These are phyloP conservation scores for Hippocampus guttulatus DNA, from an alignment of 2,113 vertebrate species.

Conservation along the genomic window DNA sequence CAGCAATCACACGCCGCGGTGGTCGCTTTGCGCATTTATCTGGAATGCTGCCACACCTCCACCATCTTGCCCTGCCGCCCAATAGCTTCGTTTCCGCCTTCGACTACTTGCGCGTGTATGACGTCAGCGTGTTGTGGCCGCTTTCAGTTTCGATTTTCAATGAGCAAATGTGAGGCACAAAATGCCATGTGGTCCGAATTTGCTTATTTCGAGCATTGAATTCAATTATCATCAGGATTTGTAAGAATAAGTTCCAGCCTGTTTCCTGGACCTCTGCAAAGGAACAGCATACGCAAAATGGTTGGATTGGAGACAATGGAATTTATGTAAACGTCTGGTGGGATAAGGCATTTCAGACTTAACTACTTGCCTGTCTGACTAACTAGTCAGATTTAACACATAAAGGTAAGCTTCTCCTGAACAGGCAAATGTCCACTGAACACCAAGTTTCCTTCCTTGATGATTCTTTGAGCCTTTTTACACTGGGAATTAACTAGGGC, in stretches of 20 bases:
- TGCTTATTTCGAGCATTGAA: neutral
- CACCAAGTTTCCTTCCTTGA: slow-evolving; percentile 40
- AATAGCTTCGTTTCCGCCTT: too few relatives aligned
- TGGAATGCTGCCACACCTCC: too few relatives aligned
- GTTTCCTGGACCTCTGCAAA: neutral
- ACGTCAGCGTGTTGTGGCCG: too few relatives aligned
- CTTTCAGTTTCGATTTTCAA: too few relatives aligned
- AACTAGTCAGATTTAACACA: slow-evolving; percentile 64
- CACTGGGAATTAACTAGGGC: slow-evolving; percentile 26
- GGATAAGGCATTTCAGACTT: slow-evolving; percentile 37
- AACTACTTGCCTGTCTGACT: slow-evolving; percentile 51
- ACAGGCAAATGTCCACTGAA: slow-evolving; percentile 42
- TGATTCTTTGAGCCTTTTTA: slow-evolving; percentile 53
- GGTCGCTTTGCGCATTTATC: too few relatives aligned
- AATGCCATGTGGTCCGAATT: too few relatives aligned
- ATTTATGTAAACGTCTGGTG: slow-evolving; percentile 47
- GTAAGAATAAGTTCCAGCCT: neutral
- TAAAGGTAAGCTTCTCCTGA: slow-evolving; percentile 67
- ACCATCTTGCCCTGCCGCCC: too few relatives aligned
- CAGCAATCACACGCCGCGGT: too few relatives aligned
- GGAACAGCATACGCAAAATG: neutral
- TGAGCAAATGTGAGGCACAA: too few relatives aligned
- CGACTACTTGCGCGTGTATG: too few relatives aligned
- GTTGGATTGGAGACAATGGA: slow-evolving; percentile 18
- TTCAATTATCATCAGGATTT: neutral